Evolutionary conservation across 2,113 vertebrate genomes (phyloP).

Genomic region (Epinephelus lanceolatus): DNA sequence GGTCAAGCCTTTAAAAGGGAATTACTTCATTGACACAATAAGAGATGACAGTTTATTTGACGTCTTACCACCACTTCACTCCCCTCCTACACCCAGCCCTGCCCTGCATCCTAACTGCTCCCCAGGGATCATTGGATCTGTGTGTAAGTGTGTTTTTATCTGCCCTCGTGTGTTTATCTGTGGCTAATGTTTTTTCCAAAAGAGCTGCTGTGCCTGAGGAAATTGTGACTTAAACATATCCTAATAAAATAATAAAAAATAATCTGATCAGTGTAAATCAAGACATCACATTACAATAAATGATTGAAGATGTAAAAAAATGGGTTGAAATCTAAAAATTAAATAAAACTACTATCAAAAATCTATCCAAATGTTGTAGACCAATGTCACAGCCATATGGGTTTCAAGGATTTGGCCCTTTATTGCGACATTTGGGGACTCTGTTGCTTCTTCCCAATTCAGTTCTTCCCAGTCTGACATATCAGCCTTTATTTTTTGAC

Average conservation of each 20-base stretch:
- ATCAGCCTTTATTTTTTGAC: no score
- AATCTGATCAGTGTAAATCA: neutral
- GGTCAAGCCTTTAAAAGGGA: constrained; percentile 84
- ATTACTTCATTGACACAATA: constrained; percentile 88
- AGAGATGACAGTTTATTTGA: constrained; percentile 87
- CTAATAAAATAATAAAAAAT: neutral
- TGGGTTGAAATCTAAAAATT: no score
- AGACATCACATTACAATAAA: neutral
- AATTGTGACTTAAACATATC: neutral
- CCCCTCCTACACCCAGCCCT: constrained; percentile 65
- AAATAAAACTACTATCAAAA: no score
- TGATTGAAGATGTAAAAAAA: neutral
- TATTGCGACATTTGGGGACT: no score
- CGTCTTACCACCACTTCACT: constrained; percentile 77
- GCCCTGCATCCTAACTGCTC: constrained; percentile 77
- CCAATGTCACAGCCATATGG: no score
- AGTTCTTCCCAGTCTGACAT: no score
- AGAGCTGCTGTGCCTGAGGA: neutral
- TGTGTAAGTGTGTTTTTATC: constrained; percentile 23
- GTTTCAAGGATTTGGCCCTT: no score
- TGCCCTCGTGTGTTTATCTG: neutral
- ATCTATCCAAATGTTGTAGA: no score
- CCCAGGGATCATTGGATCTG: constrained; percentile 63
- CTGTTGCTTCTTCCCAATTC: no score
- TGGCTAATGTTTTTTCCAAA: neutral